Evolutionary conservation across 2,113 vertebrate genomes (phyloP).

Genomic region (Probosciger aterrimus): DNA sequence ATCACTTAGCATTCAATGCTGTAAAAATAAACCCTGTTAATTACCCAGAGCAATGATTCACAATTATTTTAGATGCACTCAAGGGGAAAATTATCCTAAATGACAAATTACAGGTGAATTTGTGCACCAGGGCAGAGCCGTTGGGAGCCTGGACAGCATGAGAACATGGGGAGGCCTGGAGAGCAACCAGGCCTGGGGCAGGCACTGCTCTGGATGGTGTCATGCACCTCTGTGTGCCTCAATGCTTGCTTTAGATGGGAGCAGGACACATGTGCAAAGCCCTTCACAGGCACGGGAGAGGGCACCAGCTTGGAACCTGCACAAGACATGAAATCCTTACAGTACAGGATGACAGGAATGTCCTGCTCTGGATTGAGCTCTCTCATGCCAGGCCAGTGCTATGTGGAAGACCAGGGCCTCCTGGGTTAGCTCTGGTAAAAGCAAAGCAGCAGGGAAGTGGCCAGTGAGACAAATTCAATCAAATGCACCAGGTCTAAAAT

Average conservation of each 20-base stretch:
- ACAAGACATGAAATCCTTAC: neutral
- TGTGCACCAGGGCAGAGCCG: neutral
- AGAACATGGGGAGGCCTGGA: neutral
- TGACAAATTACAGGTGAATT: constrained; percentile 42
- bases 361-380: neutral
- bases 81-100: constrained; percentile 54
- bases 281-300: neutral
- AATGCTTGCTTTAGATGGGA: neutral
- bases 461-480: neutral
- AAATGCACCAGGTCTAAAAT: neutral
- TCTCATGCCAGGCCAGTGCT: neutral
- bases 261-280: neutral
- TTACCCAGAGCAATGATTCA: constrained; percentile 38
- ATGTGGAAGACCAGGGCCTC: neutral
- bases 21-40: constrained; percentile 14
- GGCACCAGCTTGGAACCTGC: neutral
- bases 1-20: constrained; percentile 44
- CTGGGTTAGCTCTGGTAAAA: neutral
- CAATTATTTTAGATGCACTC: constrained; percentile 55
- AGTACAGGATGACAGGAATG: neutral
- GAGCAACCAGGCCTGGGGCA: neutral
- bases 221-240: neutral
- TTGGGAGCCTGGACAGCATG: neutral
- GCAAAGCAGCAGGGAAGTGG: neutral
- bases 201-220: neutral